Base-by-base conservation (phyloP, 2,888 invertebrate genomes). In the Thymelicus sylvestris region DNA sequence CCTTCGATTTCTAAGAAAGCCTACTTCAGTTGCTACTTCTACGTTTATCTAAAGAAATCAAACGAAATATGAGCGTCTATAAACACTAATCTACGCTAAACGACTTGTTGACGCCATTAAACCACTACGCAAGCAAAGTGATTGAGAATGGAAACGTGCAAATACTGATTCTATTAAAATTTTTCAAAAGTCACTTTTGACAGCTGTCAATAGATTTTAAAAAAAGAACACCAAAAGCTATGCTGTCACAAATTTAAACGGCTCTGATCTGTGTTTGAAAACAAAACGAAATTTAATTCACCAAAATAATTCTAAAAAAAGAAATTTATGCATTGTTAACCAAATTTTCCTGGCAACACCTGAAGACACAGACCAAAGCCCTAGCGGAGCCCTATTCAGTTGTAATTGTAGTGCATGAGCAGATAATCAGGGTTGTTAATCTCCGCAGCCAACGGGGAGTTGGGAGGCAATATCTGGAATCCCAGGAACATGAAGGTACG, bases 401-500 rank as follows among this genome's bases (percentile, higher is more conserved):
- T 68, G 55, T 68, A 92, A 74, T 90, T 94, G 81, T 93, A 93
- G 84, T 92, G 91, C 81, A 93, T 79, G 85, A 93, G 92, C 76
- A 95, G 93, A 82, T 95, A 94, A 78, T 95, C 95, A 72, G 86
- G 94, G 83, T 93, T 95, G 94, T 82, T 95, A 88, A 91, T 96
- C 95, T 87, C 88, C 15, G 81, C 81, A 80, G 89, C 84, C 0
- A 85, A 75, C 0, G 88, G 95, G 76, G 98, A 97, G 78, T 95
- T 97, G 60, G 98, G 98, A 57, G 98, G 96, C 83, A 99, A 94
- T 74, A 97, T 95, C 77, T 96, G 96, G 94, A 99, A 99, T 74
- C 99, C 99, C 95, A 99, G 96, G 94, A 98, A 98, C 97, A 98
- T 98, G 95, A 99, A 99, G 48, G 98, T 98, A 80, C 98, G 97